phyloP scores from a whole-genome alignment of 2,888 invertebrate species.

The Ariolimax columbianus region DNA sequence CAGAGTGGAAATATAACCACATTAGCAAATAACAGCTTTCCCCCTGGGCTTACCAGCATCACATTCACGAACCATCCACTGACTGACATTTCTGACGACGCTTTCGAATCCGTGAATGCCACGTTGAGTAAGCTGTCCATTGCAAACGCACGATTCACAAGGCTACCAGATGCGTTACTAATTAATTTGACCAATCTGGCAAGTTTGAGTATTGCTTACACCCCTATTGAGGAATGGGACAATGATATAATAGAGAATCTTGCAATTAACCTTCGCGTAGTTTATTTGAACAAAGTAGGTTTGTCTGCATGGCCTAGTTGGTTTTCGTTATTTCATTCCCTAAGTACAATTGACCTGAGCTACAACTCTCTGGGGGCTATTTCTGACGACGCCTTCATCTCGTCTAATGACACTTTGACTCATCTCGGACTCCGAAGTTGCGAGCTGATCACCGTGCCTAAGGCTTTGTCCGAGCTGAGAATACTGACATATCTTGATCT shows the following conservation, averaged over 20 bases:
- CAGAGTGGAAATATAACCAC: not conserved
- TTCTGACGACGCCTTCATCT: not conserved
- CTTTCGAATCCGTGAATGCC: not conserved
- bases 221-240: not conserved
- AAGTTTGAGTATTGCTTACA: not conserved
- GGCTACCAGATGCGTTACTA: not conserved
- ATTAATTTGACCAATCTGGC: not conserved
- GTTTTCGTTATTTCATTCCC: not conserved
- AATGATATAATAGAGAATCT: not conserved
- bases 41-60: not conserved
- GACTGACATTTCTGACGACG: not conserved
- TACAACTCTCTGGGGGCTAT: not conserved
- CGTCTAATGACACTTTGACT: not conserved
- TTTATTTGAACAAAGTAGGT: not conserved
- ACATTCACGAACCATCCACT: not conserved
- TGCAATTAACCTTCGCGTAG: not conserved
- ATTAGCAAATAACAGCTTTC: not conserved
- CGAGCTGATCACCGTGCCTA: not conserved
- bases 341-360: not conserved
- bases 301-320: conserved; percentile 6
- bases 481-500: not conserved
- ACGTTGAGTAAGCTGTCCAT: not conserved
- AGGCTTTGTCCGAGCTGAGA: not conserved
- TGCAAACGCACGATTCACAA: not conserved
- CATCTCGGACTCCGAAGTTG: not conserved